Evolutionary conservation across 1,140 invertebrate species (phyloP).

Genomic region (Parasteatoda tepidariorum): DNA sequence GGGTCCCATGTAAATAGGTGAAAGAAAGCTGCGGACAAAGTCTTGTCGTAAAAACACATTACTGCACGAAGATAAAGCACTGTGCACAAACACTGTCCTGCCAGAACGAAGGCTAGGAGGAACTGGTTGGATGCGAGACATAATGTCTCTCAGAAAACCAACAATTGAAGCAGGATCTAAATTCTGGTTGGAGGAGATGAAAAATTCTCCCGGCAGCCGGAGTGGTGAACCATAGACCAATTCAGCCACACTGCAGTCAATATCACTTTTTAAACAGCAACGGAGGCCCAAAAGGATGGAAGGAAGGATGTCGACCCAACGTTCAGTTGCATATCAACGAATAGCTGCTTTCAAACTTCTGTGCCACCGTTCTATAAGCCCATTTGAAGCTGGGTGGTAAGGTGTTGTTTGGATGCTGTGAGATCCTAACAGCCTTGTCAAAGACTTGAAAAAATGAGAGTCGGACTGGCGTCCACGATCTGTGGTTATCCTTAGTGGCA

Average conservation of each 20-base stretch:
- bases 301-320: conserved; percentile 56
- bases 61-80: neutral
- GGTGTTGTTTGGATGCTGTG: neutral
- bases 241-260: conserved; percentile 45
- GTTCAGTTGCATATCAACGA: neutral
- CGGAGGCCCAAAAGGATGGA: conserved; percentile 66
- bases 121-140: neutral
- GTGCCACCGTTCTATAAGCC: conserved; percentile 68
- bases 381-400: conserved; percentile 66
- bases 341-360: conserved; percentile 67
- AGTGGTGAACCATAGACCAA: conserved; percentile 62
- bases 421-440: neutral
- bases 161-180: neutral
- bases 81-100: neutral
- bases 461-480: neutral
- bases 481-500: neutral
- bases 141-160: neutral
- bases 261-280: conserved; percentile 63
- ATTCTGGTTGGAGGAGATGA: no score
- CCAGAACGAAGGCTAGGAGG: neutral
- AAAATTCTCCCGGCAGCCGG: conserved; percentile 59
- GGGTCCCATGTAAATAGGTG: neutral
- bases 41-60: neutral
- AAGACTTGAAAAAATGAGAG: neutral
- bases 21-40: neutral